Percentiles rank a stretch among this genome's conserved stretches.
These are phyloP conservation scores for Diplogasteroides magnus DNA, from an alignment of 1,140 invertebrate genomes.

Conservation along the genomic window DNA sequence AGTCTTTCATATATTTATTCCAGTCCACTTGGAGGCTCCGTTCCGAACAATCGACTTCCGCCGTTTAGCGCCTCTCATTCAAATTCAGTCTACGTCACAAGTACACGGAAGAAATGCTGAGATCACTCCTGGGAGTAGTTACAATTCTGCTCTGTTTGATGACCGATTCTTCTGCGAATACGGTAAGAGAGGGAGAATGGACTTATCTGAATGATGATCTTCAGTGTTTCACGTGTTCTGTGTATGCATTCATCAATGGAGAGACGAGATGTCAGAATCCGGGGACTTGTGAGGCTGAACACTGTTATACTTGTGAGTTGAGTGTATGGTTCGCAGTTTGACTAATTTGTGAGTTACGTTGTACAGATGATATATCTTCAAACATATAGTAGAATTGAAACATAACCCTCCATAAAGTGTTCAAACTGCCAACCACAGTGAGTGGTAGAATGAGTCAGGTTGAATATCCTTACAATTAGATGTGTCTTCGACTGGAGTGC, in stretches of 20 bases:
- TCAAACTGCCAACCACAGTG: not conserved
- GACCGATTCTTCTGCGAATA: no score
- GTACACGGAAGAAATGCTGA: no score
- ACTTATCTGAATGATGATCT: no score
- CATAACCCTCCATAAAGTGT: not conserved
- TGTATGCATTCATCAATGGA: not conserved
- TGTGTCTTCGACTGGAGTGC: not conserved
- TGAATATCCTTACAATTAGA: not conserved
- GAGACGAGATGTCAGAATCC: not conserved
- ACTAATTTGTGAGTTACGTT: not conserved
- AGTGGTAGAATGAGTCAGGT: not conserved
- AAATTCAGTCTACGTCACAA: no score
- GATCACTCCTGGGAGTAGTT: no score
- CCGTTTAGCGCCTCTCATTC: no score
- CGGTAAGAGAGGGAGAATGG: no score
- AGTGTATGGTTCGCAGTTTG: not conserved
- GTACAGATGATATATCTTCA: not conserved
- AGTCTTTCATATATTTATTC: no score
- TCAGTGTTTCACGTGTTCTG: not conserved
- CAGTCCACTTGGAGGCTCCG: no score
- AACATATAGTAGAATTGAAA: not conserved
- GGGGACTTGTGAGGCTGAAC: not conserved
- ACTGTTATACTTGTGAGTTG: not conserved
- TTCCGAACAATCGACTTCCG: no score
- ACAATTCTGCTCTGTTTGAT: no score